Evolutionary conservation across 2,888 invertebrate species (phyloP).

Genomic region (Pammene aurita): DNA sequence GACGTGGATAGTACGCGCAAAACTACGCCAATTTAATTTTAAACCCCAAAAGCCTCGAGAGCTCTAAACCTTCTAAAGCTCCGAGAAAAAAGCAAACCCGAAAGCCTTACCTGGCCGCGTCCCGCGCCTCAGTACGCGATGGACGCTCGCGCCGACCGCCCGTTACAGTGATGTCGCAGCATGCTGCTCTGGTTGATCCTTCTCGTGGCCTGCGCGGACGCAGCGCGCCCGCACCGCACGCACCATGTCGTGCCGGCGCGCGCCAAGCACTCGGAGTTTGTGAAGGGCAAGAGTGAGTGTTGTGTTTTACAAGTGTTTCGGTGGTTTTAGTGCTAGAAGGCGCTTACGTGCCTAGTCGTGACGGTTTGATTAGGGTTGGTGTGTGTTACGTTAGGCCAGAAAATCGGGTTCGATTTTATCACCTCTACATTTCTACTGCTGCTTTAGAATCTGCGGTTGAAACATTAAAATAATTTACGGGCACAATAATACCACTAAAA

Average conservation of each 20-base stretch:
- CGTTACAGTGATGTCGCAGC: constrained; percentile 80
- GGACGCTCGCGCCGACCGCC: constrained; percentile 71
- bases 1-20: neutral
- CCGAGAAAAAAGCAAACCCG: constrained; percentile 19
- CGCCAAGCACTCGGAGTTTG: constrained; percentile 85
- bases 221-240: constrained; percentile 63
- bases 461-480: too few species aligned
- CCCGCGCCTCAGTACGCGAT: constrained; percentile 78
- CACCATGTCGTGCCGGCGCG: constrained; percentile 65
- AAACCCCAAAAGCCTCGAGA: constrained; percentile 18
- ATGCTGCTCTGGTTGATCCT: constrained; percentile 72
- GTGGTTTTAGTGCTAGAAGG: constrained; percentile 16
- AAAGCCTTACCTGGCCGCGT: constrained; percentile 61
- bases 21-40: constrained; percentile 1
- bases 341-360: neutral
- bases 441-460: neutral
- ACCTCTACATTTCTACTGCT: neutral
- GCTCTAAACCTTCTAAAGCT: constrained; percentile 31
- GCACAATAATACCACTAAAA: neutral
- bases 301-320: constrained; percentile 55
- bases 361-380: constrained; percentile 9
- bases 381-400: neutral
- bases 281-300: constrained; percentile 91
- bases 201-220: constrained; percentile 54
- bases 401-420: constrained; percentile 3